These are phyloP conservation scores for Bubo scandiacus DNA, from an alignment of 2,113 vertebrate species.

Conservation along the genomic window DNA sequence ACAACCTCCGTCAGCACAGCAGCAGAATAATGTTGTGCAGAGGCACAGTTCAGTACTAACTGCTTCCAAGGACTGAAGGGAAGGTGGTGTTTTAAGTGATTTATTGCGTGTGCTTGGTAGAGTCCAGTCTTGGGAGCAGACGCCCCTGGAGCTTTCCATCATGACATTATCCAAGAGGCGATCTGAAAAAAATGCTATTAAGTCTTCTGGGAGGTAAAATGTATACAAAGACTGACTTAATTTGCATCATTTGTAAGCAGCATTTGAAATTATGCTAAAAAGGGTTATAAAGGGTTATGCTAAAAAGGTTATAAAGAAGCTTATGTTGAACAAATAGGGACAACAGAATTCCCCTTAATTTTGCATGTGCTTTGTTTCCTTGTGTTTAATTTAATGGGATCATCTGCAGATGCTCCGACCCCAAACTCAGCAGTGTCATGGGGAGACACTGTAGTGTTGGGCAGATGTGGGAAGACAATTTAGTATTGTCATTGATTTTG, in stretches of 20 bases:
- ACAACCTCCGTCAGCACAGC: background rate
- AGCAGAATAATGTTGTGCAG: background rate
- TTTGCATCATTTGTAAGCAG: conserved; percentile 33
- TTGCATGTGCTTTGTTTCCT: background rate
- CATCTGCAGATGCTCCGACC: background rate
- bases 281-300: too few species aligned
- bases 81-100: conserved; percentile 35
- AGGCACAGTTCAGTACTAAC: conserved; percentile 19
- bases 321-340: background rate
- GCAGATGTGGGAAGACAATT: background rate
- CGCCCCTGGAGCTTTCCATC: conserved; percentile 23
- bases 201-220: conserved; percentile 32
- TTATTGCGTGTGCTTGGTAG: conserved; percentile 15
- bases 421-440: background rate
- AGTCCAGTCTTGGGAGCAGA: conserved; percentile 16
- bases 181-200: conserved; percentile 36
- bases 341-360: background rate
- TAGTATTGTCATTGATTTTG: background rate
- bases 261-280: background rate
- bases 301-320: background rate
- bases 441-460: background rate
- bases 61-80: conserved; percentile 43
- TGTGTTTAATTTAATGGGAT: background rate
- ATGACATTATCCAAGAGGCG: conserved; percentile 20
- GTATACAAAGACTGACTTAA: conserved; percentile 30